Evolutionary conservation across 2,113 vertebrate genomes (phyloP).

Genomic region (Egretta garzetta): DNA sequence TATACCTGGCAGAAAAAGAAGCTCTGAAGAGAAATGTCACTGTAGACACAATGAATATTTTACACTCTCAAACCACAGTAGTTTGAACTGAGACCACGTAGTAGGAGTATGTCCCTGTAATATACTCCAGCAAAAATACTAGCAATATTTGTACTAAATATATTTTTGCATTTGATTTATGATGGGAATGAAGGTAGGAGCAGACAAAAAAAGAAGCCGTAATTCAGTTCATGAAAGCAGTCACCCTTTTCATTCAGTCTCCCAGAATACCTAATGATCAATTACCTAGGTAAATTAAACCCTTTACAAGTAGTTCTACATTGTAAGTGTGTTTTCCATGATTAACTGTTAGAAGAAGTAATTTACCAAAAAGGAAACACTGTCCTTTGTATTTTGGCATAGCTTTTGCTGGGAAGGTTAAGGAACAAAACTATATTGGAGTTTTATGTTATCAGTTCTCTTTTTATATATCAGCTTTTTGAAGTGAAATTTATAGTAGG

Average conservation of each 20-base stretch:
- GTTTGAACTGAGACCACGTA: background rate
- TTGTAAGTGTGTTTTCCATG: background rate
- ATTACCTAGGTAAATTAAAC: background rate
- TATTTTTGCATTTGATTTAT: background rate
- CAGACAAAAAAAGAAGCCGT: background rate
- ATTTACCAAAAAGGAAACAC: background rate
- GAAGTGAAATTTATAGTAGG: background rate
- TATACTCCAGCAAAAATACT: background rate
- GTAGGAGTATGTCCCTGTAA: background rate
- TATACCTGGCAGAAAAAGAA: background rate
- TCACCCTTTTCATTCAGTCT: background rate
- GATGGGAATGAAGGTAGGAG: background rate
- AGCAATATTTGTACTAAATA: background rate
- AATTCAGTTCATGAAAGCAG: background rate
- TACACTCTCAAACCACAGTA: background rate
- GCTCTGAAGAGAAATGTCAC: background rate
- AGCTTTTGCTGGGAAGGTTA: background rate
- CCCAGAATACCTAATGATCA: background rate
- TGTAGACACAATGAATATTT: background rate
- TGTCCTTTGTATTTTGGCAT: background rate
- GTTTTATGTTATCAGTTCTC: background rate
- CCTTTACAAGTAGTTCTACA: background rate
- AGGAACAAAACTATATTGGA: background rate
- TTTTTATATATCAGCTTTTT: background rate
- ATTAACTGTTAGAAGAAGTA: background rate